Evolutionary conservation across 1,140 invertebrate species (phyloP).

Genomic region (Aculops lycopersici): DNA sequence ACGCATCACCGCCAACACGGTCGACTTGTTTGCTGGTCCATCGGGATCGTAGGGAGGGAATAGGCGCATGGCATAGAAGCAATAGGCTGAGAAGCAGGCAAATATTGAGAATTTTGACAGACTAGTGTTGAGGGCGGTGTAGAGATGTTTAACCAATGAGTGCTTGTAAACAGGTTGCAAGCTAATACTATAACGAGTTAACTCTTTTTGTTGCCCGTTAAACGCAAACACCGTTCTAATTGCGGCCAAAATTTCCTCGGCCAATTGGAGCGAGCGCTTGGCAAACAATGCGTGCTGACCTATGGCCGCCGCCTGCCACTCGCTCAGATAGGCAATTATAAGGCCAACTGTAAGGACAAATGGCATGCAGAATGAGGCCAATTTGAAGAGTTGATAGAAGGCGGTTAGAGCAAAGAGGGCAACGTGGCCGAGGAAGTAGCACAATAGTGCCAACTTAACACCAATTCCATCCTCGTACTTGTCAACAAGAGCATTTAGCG

Average conservation of each 20-base stretch:
- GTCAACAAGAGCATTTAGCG: slow-evolving; percentile 12
- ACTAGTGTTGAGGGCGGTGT: neutral
- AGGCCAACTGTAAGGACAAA: neutral
- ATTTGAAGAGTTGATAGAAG: neutral
- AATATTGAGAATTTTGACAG: neutral
- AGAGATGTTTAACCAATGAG: neutral
- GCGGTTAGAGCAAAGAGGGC: neutral
- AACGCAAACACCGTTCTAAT: slow-evolving; percentile 16
- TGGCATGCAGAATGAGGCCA: neutral
- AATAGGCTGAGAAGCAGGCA: neutral
- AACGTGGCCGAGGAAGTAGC: neutral
- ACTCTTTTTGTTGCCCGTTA: slow-evolving; percentile 15
- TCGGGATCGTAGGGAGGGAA: neutral
- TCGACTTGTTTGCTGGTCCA: neutral
- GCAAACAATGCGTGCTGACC: neutral
- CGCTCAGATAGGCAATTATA: neutral
- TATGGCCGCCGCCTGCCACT: neutral
- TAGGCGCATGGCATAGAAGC: neutral
- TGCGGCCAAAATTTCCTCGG: slow-evolving; percentile 17
- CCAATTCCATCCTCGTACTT: slow-evolving; percentile 17
- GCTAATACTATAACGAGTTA: neutral
- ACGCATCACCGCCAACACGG: neutral
- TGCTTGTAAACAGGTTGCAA: neutral
- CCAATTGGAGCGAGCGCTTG: slow-evolving; percentile 6
- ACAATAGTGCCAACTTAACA: slow-evolving; percentile 11